These are phyloP conservation scores for Bubalus kerabau DNA, from an alignment of 2,113 vertebrate species.

Conservation along the genomic window DNA sequence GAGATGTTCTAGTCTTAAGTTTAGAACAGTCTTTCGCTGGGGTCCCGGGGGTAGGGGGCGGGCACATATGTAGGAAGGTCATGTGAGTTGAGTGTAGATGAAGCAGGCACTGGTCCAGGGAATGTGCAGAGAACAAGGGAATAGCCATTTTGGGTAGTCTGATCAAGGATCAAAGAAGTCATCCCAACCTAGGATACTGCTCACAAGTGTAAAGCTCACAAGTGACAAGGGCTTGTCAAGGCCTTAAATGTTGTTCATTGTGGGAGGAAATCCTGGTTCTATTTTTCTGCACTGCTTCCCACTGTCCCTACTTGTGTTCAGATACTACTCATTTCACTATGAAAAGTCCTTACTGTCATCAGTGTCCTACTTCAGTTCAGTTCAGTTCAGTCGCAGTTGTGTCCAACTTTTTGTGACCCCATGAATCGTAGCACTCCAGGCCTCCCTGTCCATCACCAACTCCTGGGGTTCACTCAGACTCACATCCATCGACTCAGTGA, in stretches of 20 bases:
- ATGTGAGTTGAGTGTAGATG: not conserved
- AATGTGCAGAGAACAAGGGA: not conserved
- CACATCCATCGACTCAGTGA: too few relatives aligned
- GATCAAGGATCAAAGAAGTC: not conserved
- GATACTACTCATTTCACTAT: not conserved
- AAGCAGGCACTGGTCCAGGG: not conserved
- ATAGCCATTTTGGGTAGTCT: not conserved
- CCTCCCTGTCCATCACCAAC: too few relatives aligned
- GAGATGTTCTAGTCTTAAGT: not conserved
- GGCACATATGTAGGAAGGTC: not conserved
- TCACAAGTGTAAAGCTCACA: not conserved
- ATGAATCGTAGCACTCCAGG: too few relatives aligned
- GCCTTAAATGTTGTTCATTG: not conserved
- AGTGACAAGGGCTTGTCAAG: not conserved
- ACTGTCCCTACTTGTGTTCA: not conserved
- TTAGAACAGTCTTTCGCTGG: not conserved
- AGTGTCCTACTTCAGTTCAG: not conserved
- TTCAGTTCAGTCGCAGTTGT: too few relatives aligned
- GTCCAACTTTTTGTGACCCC: too few relatives aligned
- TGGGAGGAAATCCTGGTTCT: not conserved
- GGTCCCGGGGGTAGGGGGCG: rapidly evolving
- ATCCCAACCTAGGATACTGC: not conserved
- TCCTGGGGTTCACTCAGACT: too few relatives aligned
- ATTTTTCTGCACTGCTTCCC: not conserved
- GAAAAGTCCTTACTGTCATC: not conserved